phyloP scores from a whole-genome alignment of 1,140 invertebrate genomes.

The Pseudomyrmex pallidus region DNA sequence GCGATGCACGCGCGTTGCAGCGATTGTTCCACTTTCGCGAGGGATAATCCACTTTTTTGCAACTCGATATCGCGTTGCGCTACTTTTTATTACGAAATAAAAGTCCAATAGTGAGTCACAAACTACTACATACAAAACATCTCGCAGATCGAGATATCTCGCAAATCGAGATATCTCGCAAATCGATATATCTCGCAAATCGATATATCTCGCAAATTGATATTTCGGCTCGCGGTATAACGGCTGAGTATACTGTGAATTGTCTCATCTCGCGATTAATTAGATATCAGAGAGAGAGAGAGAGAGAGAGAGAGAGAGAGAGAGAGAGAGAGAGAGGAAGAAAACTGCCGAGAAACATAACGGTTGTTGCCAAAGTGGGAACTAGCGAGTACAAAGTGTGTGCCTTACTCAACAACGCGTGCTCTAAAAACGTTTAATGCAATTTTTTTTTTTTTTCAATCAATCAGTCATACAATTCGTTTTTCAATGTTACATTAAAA shows the following conservation, averaged over 20 bases:
- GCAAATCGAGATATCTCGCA: no score
- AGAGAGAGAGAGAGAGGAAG: not conserved
- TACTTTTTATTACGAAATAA: constrained; percentile 26
- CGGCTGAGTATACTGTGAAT: not conserved
- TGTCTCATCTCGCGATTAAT: constrained; percentile 26
- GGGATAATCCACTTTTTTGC: constrained; percentile 40
- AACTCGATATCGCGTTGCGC: constrained; percentile 43
- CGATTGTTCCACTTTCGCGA: constrained; percentile 46
- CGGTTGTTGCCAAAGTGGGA: not conserved
- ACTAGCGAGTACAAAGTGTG: no score
- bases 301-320: not conserved
- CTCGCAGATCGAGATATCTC: not conserved
- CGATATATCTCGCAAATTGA: no score
- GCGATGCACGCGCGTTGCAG: constrained; percentile 1
- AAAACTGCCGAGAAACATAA: not conserved
- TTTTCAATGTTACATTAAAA: no score
- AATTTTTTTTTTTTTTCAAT: no score
- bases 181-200: no score
- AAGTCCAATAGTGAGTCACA: constrained; percentile 21
- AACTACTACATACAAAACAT: not conserved
- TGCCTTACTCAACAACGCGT: no score
- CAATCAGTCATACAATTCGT: no score
- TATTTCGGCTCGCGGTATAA: not conserved
- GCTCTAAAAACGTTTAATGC: no score
- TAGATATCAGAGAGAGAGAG: not conserved